Evolutionary conservation across 2,113 vertebrate genomes (phyloP), one percentile per base, ranked within the genome.

Genomic region (Alethe diademata): DNA sequence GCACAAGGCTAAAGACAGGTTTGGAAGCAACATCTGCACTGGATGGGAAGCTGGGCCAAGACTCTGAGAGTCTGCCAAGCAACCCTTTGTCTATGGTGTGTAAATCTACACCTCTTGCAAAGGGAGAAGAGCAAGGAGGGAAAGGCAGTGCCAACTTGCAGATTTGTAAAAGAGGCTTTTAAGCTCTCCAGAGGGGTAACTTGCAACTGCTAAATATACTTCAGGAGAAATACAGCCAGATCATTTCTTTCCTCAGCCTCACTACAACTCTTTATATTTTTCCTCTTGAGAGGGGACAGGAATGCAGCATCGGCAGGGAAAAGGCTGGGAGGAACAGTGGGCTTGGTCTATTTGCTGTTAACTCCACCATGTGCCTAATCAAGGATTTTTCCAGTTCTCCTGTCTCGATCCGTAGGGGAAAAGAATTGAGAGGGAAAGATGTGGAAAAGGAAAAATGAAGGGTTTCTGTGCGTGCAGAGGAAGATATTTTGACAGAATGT

Each of bases 401-500:
- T 31, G 3, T 40, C 54, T 92, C 6, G 6, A 87, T 91, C 90
- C 75, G 0, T 14, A 28, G 83, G 86, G 90, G 67, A 71, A 84
- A 81, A 74, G 24, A 79, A 67, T 13, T 29, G 50, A 64, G 72
- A 73, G 11, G 26, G 31, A 70, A 45, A 80, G 62, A 76, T 24
- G 71, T 9, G 36, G 76, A 56, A 87, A 78, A 58, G 70, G 54
- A 69, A 38, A 90, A 83, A 42, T 2, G 11, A 76, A 51, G 24
- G 42, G 28, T 90, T 92, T 82, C 43, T 76, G 14, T 75, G 24
- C 4, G 2, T 48, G 43, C 53, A 90, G 53, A 83, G 67, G 36
- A 69, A 58, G 64, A 31, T 85, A 54, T 95, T 94, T 95, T 94
- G 95, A 97, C 94, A 95, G 93, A 78, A 74, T 50, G 64, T 93